Conservation (phyloP, 2,888 invertebrate genomes). For the Drosophila cracens region DNA sequence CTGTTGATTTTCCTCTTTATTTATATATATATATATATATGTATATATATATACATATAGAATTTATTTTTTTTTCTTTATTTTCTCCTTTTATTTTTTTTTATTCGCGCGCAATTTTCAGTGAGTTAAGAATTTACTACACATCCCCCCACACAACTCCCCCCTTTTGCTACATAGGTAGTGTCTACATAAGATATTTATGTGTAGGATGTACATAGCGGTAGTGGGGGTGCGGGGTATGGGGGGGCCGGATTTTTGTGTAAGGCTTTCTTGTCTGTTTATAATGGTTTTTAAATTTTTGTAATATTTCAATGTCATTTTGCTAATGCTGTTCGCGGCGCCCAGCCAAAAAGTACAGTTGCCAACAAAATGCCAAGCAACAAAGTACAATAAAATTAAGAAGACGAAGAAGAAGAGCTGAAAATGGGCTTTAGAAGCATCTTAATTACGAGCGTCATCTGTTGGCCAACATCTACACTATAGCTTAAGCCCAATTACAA, state of each 20-base stretch:
- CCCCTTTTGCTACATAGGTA: conserved; percentile 11
- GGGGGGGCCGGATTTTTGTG: neutral
- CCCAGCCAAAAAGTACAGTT: conserved; percentile 55
- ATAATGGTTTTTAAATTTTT: conserved; percentile 78
- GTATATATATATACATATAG: conserved; percentile 30
- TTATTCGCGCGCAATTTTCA: conserved; percentile 70
- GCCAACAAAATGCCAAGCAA: conserved; percentile 47
- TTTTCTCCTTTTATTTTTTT: conserved; percentile 30
- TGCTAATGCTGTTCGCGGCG: conserved; percentile 57
- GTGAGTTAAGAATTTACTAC: conserved; percentile 54
- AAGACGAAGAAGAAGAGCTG: neutral
- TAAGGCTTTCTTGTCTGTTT: conserved; percentile 58
- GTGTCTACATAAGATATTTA: conserved; percentile 58
- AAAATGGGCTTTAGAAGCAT: conserved; percentile 25
- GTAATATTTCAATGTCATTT: conserved; percentile 78
- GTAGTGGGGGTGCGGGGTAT: neutral
- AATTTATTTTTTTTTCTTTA: conserved; percentile 33
- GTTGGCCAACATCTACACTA: conserved; percentile 28
- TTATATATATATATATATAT: conserved; percentile 23
- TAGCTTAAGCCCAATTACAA: conserved; percentile 37
- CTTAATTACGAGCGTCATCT: conserved; percentile 53
- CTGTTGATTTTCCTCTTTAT: conserved; percentile 61
- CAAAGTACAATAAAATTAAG: neutral
- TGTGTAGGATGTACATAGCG: conserved; percentile 23
- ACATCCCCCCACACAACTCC: conserved; percentile 1